phyloP scores from a whole-genome alignment of 2,888 invertebrate species.

The Drosophila neotestacea region DNA sequence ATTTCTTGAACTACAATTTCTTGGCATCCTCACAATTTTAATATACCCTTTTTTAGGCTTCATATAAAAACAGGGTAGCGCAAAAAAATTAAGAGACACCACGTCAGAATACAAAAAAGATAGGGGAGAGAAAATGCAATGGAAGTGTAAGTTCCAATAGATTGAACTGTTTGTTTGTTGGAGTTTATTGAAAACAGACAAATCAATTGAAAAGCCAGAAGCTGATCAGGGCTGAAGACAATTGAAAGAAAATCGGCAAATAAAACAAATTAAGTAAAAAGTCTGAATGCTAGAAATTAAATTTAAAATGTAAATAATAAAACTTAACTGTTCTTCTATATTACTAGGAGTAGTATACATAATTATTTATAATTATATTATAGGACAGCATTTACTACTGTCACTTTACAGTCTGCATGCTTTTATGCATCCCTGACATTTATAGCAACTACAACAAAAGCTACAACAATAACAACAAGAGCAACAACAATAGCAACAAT shows the following conservation, averaged over 20 bases:
- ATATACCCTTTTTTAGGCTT: background rate
- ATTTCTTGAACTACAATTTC: no score
- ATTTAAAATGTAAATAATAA: background rate
- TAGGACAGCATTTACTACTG: background rate
- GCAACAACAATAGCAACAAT: slow-evolving; percentile 48
- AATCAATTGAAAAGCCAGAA: slow-evolving; percentile 68
- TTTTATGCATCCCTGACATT: slow-evolving; percentile 52
- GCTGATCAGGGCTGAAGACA: slow-evolving; percentile 58
- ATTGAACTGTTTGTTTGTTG: slow-evolving; percentile 72
- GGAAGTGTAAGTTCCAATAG: slow-evolving; percentile 51
- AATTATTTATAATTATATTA: background rate
- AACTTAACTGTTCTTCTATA: background rate
- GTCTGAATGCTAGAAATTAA: background rate
- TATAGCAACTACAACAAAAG: slow-evolving; percentile 28
- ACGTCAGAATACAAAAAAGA: slow-evolving; percentile 6
- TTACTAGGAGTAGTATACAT: background rate
- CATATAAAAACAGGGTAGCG: background rate
- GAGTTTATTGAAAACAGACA: slow-evolving; percentile 76
- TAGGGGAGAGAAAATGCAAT: slow-evolving; percentile 20
- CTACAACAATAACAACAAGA: slow-evolving; percentile 21
- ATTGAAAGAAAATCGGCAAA: background rate
- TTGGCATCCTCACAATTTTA: background rate
- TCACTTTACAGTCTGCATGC: slow-evolving; percentile 1
- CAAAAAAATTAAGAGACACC: slow-evolving; percentile 15
- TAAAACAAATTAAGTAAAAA: background rate